A percentile compares a stretch with the other conserved stretches of the same genome.
Conservation (phyloP, 2,888 invertebrate species). For the Plebejus anna region DNA sequence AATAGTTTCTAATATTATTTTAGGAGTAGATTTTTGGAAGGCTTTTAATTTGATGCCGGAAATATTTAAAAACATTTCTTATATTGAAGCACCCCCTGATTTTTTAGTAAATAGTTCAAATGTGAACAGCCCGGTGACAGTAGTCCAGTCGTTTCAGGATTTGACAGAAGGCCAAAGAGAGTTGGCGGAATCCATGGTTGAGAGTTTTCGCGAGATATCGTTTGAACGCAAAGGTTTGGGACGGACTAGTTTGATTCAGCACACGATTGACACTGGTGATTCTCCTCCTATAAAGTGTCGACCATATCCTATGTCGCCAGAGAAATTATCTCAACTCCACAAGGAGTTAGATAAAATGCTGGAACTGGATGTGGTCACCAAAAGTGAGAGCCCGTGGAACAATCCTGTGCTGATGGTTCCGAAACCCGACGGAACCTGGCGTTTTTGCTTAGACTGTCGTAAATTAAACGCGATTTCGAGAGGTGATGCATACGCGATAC, state of each 20-base stretch:
- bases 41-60: too few species aligned
- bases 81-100: too few species aligned
- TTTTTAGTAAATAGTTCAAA: too few species aligned
- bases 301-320: slow-evolving; percentile 23
- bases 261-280: slow-evolving; percentile 20
- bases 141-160: too few species aligned
- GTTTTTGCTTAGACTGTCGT: slow-evolving; percentile 32
- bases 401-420: slow-evolving; percentile 11
- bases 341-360: slow-evolving; percentile 25
- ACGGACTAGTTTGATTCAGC: slow-evolving; percentile 13
- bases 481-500: slow-evolving; percentile 29
- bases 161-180: too few species aligned
- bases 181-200: too few species aligned
- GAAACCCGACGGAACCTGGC: slow-evolving; percentile 29
- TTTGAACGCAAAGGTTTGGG: slow-evolving; percentile 18
- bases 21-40: too few species aligned
- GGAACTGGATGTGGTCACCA: slow-evolving; percentile 14
- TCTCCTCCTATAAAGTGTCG: slow-evolving; percentile 2
- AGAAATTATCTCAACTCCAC: slow-evolving; percentile 23
- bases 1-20: too few species aligned
- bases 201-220: too few species aligned
- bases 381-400: slow-evolving; percentile 22
- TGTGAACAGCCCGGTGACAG: too few species aligned
- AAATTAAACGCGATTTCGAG: slow-evolving; percentile 20
- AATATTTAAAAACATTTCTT: too few species aligned